Evolutionary conservation across 92 coral and sea anemone genomes (phyloP).

Genomic region (Anthopleura xanthogrammica): DNA sequence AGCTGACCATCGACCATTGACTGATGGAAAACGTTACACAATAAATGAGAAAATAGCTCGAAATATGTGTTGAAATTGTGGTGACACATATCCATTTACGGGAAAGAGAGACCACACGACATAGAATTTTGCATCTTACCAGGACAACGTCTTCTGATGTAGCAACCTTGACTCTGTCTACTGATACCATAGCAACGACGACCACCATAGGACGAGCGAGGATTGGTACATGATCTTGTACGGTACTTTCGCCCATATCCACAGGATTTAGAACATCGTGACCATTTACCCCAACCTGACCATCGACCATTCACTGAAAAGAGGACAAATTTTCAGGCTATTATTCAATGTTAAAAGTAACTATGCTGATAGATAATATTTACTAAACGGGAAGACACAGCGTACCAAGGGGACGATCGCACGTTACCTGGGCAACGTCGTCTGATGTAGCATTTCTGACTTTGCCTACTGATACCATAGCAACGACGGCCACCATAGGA

Average conservation of each 20-base stretch:
- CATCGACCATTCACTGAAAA: slow-evolving; percentile 18
- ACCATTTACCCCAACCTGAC: slow-evolving; percentile 16
- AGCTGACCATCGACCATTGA: neutral
- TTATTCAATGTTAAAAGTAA: no score
- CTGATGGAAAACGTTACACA: neutral
- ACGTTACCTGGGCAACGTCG: neutral
- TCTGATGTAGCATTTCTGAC: neutral
- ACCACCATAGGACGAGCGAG: slow-evolving; percentile 13
- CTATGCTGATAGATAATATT: no score
- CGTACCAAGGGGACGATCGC: no score
- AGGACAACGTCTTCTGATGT: neutral
- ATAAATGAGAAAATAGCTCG: no score
- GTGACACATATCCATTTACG: no score
- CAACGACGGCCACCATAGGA: no score
- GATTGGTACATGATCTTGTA: slow-evolving; percentile 14
- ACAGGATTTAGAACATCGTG: slow-evolving; percentile 12
- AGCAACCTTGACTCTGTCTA: slow-evolving; percentile 3
- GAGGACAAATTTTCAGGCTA: no score
- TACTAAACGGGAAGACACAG: no score
- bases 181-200: slow-evolving; percentile 11
- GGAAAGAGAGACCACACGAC: no score
- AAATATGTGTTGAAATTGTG: neutral
- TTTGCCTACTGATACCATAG: no score
- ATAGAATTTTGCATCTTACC: neutral
- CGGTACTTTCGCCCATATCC: slow-evolving; percentile 8